Conservation (phyloP, 1,140 invertebrate species). For the Drosophila asahinai region DNA sequence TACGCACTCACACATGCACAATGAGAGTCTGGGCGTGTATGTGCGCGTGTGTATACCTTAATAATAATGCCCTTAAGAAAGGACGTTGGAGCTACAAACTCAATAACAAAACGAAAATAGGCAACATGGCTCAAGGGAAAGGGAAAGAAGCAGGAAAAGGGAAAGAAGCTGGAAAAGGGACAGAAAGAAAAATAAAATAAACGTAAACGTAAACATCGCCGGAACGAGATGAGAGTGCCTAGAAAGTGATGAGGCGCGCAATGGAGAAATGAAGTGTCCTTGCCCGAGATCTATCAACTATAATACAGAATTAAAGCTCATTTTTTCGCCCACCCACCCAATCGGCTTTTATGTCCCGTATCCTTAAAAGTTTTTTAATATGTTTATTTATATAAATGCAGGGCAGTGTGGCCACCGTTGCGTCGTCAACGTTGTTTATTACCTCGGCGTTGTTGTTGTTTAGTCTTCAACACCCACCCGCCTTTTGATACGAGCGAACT, state of each 20-base stretch:
- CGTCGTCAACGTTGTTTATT: conserved; percentile 59
- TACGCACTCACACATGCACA: conserved; percentile 22
- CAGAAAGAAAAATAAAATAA: conserved; percentile 58
- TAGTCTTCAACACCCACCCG: neutral
- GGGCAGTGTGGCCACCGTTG: conserved; percentile 25
- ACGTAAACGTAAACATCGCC: conserved; percentile 54
- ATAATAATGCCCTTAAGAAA: conserved; percentile 73
- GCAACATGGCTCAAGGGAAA: conserved; percentile 22
- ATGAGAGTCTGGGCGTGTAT: conserved; percentile 13
- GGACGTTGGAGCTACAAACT: conserved; percentile 46
- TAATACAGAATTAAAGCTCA: conserved; percentile 23
- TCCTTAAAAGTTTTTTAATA: conserved; percentile 79
- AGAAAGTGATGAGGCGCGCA: conserved; percentile 39
- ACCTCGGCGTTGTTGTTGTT: conserved; percentile 17
- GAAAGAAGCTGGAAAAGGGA: neutral
- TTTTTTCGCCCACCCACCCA: conserved; percentile 3
- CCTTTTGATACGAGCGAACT: neutral
- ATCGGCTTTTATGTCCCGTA: conserved; percentile 53
- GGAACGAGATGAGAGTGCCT: conserved; percentile 12
- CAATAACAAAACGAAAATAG: conserved; percentile 50
- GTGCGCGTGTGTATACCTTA: conserved; percentile 51
- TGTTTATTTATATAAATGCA: conserved; percentile 74
- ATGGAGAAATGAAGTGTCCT: conserved; percentile 6
- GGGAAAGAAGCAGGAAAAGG: conserved; percentile 1
- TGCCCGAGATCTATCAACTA: conserved; percentile 28